phyloP scores from a whole-genome alignment of 2,113 vertebrate species.

The Limanda limanda region DNA sequence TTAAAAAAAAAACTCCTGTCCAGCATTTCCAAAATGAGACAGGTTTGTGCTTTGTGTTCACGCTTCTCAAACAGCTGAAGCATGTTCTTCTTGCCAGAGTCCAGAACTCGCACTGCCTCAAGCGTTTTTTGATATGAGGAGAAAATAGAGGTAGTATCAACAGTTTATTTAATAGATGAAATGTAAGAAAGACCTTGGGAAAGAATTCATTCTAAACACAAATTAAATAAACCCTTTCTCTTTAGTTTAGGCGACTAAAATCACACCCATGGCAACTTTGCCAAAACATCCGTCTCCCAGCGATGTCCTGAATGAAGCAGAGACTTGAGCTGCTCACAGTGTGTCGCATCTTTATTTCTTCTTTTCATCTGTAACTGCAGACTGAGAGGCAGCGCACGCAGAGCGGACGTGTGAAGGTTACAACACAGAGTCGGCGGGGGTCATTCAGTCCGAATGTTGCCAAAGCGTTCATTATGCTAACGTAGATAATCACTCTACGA shows the following conservation, averaged over 20 bases:
- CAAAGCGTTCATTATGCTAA: not conserved
- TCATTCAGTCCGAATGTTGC: not conserved
- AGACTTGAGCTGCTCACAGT: not conserved
- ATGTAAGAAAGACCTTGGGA: not conserved
- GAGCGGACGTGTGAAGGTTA: not conserved
- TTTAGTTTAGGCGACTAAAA: not conserved
- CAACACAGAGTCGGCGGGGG: not conserved
- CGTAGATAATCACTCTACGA: not conserved
- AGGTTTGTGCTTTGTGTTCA: not conserved
- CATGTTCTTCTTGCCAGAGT: too few species aligned
- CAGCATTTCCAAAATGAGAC: too few species aligned
- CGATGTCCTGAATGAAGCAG: not conserved
- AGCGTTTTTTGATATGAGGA: too few species aligned
- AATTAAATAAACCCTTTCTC: not conserved
- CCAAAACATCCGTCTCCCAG: not conserved
- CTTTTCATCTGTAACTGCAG: not conserved
- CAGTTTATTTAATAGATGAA: not conserved
- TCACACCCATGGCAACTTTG: not conserved
- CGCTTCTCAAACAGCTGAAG: not conserved
- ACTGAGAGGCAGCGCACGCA: not conserved
- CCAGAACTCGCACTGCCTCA: too few species aligned
- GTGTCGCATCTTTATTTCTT: not conserved
- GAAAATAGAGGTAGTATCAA: too few species aligned
- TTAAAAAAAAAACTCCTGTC: too few species aligned
- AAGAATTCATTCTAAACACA: not conserved